These are phyloP conservation scores for Drosophila pseudotakahashii DNA, from an alignment of 2,888 invertebrate genomes.

Conservation along the genomic window DNA sequence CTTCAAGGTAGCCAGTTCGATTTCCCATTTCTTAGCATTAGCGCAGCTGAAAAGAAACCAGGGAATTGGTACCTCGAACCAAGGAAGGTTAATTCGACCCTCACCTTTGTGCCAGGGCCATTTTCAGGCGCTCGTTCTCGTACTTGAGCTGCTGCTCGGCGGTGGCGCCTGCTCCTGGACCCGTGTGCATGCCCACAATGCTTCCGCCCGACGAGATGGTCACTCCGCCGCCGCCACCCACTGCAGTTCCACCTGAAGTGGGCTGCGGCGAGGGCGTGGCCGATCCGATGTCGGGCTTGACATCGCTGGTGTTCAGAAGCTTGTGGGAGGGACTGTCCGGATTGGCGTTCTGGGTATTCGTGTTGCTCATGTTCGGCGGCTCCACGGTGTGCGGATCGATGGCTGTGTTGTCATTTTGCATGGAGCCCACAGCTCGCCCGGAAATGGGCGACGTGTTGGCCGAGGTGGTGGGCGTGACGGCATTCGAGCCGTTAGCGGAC, in stretches of 20 bases:
- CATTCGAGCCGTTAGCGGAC: constrained; percentile 88
- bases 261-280: constrained; percentile 82
- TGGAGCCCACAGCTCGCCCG: constrained; percentile 87
- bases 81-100: not conserved
- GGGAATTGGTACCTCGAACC: not conserved
- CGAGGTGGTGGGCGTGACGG: constrained; percentile 93
- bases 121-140: constrained; percentile 97
- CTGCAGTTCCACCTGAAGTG: constrained; percentile 48
- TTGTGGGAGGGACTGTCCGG: constrained; percentile 85
- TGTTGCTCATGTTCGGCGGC: constrained; percentile 85
- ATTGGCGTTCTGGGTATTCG: constrained; percentile 86
- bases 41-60: constrained; percentile 90
- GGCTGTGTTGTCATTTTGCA: constrained; percentile 84
- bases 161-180: constrained; percentile 75
- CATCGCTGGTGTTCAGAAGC: constrained; percentile 69
- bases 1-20: constrained; percentile 97
- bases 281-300: constrained; percentile 69
- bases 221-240: constrained; percentile 54
- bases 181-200: constrained; percentile 77
- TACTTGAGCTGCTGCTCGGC: constrained; percentile 95
- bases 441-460: constrained; percentile 95
- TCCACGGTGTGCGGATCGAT: constrained; percentile 85
- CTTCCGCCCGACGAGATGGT: constrained; percentile 77
- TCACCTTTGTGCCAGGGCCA: constrained; percentile 97
- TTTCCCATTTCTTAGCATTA: constrained; percentile 99